Evolutionary conservation across 1,140 invertebrate species (phyloP).

Genomic region (Tetramorium simillimum): DNA sequence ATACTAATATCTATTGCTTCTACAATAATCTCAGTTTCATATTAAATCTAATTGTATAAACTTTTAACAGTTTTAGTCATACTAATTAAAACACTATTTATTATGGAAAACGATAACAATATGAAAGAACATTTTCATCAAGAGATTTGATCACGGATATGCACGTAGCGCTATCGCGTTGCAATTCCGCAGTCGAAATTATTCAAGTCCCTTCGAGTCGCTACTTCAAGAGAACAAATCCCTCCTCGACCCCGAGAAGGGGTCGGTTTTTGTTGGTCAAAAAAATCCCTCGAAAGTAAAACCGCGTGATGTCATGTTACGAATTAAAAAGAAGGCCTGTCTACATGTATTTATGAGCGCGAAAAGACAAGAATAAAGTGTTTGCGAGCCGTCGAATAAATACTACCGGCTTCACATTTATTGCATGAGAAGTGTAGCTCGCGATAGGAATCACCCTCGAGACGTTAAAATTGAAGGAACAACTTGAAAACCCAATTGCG

Average conservation of each 20-base stretch:
- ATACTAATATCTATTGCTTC: background rate
- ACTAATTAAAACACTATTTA: background rate
- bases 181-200: conserved; percentile 25
- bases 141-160: conserved; percentile 72
- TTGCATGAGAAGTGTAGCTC: conserved; percentile 16
- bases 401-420: background rate
- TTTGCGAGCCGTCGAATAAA: background rate
- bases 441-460: background rate
- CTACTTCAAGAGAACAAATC: conserved; percentile 45
- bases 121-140: conserved; percentile 13
- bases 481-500: background rate
- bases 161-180: conserved; percentile 41
- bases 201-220: conserved; percentile 66
- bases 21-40: background rate
- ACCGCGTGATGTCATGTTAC: conserved; percentile 28
- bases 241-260: conserved; percentile 61
- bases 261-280: conserved; percentile 45
- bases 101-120: background rate
- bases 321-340: conserved; percentile 33
- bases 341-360: conserved; percentile 6
- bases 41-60: background rate
- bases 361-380: conserved; percentile 16
- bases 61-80: background rate
- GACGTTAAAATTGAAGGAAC: background rate
- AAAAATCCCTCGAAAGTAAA: conserved; percentile 45